These are phyloP conservation scores for Pantherophis guttatus DNA, from an alignment of 2,113 vertebrate species.

Conservation along the genomic window DNA sequence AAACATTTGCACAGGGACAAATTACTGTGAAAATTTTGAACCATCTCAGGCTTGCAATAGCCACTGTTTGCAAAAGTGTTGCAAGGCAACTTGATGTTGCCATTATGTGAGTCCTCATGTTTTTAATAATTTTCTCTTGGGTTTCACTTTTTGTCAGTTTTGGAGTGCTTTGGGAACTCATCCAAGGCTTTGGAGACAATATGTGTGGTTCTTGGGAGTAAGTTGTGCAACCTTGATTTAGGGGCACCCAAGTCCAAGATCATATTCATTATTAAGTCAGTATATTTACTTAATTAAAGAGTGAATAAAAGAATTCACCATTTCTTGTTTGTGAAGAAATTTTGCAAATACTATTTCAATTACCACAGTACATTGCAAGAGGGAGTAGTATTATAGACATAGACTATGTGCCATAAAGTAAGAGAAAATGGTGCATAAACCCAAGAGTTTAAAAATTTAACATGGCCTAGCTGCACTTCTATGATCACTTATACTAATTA, in stretches of 20 bases:
- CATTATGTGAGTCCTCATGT: not conserved
- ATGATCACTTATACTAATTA: not conserved
- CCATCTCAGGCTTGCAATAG: not conserved
- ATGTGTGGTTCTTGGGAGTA: not conserved
- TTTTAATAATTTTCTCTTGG: not conserved
- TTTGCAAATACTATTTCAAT: not conserved
- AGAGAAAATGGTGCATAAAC: not conserved
- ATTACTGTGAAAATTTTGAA: not conserved
- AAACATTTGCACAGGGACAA: conserved; percentile 4
- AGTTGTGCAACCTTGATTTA: not conserved
- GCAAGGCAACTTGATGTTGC: not conserved
- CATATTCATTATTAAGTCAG: too few relatives aligned
- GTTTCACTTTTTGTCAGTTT: not conserved
- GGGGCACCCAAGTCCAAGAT: not conserved
- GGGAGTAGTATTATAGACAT: not conserved
- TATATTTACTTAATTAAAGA: not conserved
- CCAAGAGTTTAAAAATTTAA: not conserved
- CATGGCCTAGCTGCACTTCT: not conserved
- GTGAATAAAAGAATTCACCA: not conserved
- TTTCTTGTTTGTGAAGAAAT: not conserved
- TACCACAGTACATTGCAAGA: not conserved
- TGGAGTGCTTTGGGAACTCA: not conserved
- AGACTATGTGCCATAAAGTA: not conserved
- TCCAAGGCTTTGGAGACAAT: not conserved
- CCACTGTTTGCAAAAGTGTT: not conserved